phyloP scores from a whole-genome alignment of 2,888 invertebrate species.

The Anticlea derivata region DNA sequence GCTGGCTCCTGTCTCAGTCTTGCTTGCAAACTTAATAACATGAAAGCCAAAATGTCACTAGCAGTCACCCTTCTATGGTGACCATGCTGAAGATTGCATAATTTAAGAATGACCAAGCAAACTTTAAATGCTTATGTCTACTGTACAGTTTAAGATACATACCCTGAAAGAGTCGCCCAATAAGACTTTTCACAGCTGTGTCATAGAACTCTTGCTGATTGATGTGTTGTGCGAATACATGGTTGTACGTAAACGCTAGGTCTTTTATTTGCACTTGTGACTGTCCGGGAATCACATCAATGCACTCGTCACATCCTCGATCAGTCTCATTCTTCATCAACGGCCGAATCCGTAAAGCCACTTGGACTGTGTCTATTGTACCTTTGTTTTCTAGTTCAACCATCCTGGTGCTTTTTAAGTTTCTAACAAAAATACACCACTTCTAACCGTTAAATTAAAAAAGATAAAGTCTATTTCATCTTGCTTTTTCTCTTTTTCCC shows the following conservation, averaged over 20 bases:
- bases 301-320: conserved; percentile 89
- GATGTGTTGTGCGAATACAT: conserved; percentile 89
- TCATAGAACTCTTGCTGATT: conserved; percentile 90
- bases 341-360: conserved; percentile 93
- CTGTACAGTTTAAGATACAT: conserved; percentile 31
- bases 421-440: conserved; percentile 32
- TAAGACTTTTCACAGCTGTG: conserved; percentile 87
- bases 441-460: conserved; percentile 25
- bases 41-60: too few species aligned
- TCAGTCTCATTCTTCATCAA: conserved; percentile 88
- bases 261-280: conserved; percentile 89
- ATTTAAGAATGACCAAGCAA: too few species aligned
- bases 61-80: too few species aligned
- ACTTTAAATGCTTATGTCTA: too few species aligned
- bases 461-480: conserved; percentile 39
- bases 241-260: conserved; percentile 92
- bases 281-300: conserved; percentile 86
- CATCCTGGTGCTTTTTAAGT: conserved; percentile 52
- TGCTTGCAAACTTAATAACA: too few species aligned
- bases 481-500: conserved; percentile 37
- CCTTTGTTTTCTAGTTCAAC: conserved; percentile 61
- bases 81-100: too few species aligned
- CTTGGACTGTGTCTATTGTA: conserved; percentile 86
- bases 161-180: conserved; percentile 92
- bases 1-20: too few species aligned